phyloP scores from a whole-genome alignment of 1,140 invertebrate species.

The Diplogasteroides magnus region DNA sequence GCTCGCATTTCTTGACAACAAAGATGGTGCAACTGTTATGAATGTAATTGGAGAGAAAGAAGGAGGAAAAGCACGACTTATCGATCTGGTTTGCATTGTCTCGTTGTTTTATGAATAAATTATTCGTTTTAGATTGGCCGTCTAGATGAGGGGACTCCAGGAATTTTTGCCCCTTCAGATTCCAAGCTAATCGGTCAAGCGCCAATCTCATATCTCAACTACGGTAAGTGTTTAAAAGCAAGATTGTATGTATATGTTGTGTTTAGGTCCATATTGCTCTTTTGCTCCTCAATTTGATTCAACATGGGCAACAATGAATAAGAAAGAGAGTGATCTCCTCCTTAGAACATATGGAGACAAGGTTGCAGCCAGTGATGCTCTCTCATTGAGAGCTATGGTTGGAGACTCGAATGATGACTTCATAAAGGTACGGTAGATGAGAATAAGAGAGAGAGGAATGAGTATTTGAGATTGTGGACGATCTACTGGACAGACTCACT shows the following conservation, averaged over 20 bases:
- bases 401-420: slow-evolving; percentile 6
- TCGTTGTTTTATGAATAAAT: neutral
- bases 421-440: slow-evolving; percentile 6
- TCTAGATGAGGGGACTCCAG: slow-evolving; percentile 25
- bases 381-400: slow-evolving; percentile 48
- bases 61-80: neutral
- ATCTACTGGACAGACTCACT: slow-evolving; percentile 74
- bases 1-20: slow-evolving; percentile 15
- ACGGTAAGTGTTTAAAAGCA: no score
- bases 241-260: no score
- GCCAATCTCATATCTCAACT: slow-evolving; percentile 64
- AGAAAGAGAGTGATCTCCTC: slow-evolving; percentile 85
- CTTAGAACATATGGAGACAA: slow-evolving; percentile 80
- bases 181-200: neutral
- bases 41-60: slow-evolving; percentile 21
- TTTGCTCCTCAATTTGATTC: slow-evolving; percentile 91
- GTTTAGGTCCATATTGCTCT: slow-evolving; percentile 85
- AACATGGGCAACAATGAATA: slow-evolving; percentile 83
- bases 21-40: slow-evolving; percentile 20
- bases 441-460: slow-evolving; percentile 10
- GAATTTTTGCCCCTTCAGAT: slow-evolving; percentile 13
- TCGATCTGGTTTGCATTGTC: neutral
- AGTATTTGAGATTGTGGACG: slow-evolving; percentile 64
- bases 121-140: slow-evolving; percentile 9
- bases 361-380: slow-evolving; percentile 76